A percentile compares a stretch with the other conserved stretches of the same genome.
Conservation (phyloP, 30 jellyfish, hydroid and myxozoan species). For the Rhopilema esculentum region DNA sequence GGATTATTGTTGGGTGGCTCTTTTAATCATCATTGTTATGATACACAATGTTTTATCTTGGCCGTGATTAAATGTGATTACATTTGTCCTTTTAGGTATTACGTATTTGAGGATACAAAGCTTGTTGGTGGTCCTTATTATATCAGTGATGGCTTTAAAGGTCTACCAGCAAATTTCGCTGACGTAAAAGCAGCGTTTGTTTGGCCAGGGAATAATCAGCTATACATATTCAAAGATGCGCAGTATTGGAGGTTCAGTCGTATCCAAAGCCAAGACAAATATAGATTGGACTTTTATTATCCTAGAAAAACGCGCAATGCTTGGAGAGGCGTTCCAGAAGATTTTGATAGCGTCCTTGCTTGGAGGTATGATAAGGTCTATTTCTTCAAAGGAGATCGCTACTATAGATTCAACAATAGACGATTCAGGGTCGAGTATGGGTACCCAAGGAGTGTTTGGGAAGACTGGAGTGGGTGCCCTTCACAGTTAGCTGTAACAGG, state of each 20-base stretch:
- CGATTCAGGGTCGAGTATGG: conserved; percentile 41
- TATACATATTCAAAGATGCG: conserved; percentile 75
- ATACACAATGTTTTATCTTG: no score
- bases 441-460: conserved; percentile 68
- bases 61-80: no score
- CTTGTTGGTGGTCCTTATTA: conserved; percentile 54
- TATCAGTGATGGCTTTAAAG: conserved; percentile 79
- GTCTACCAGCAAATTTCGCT: conserved; percentile 75
- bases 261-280: conserved; percentile 26
- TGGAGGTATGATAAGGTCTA: conserved; percentile 91
- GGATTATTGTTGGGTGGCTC: no score
- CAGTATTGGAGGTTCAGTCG: conserved; percentile 73
- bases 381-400: conserved; percentile 77
- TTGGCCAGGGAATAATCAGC: conserved; percentile 74
- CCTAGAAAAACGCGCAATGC: conserved; percentile 69
- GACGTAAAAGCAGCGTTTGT: conserved; percentile 76
- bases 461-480: conserved; percentile 76
- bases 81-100: conserved; percentile 56
- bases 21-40: no score
- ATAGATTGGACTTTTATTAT: conserved; percentile 63
- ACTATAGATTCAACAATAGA: conserved; percentile 65
- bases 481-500: conserved; percentile 38
- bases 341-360: conserved; percentile 81
- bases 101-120: conserved; percentile 55
- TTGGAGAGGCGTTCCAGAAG: conserved; percentile 88